phyloP scores from a whole-genome alignment of 2,797 vertebrate species.

The Odontamblyopus rebecca region DNA sequence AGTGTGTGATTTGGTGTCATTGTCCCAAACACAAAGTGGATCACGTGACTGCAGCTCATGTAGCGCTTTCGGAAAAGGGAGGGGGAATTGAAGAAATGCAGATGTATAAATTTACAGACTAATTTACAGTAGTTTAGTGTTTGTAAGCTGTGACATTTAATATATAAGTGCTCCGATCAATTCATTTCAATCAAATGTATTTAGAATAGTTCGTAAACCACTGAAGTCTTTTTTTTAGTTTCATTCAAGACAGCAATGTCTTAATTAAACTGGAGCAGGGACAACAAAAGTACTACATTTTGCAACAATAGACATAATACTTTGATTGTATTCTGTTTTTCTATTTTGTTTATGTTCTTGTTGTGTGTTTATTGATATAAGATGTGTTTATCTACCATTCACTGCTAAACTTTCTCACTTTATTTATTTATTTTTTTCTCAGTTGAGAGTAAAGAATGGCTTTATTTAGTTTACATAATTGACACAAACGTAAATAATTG shows the following conservation, averaged over 20 bases:
- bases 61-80: background rate
- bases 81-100: background rate
- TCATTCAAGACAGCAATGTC: background rate
- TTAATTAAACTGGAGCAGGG: background rate
- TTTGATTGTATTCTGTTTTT: background rate
- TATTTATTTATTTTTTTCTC: background rate
- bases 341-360: background rate
- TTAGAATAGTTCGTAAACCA: background rate
- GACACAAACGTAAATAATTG: background rate
- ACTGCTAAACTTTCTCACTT: too few species aligned
- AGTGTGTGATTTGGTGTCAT: conserved; percentile 11
- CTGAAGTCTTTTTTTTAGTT: background rate
- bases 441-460: background rate
- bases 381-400: too few species aligned
- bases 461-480: background rate
- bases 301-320: background rate
- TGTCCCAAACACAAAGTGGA: conserved; percentile 3
- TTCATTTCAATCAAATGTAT: background rate
- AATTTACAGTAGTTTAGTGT: background rate
- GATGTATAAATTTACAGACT: too few species aligned
- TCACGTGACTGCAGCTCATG: background rate
- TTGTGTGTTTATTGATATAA: too few species aligned
- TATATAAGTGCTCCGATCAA: background rate
- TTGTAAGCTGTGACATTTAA: background rate
- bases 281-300: background rate